Evolutionary conservation across 2,888 invertebrate species (phyloP).

Genomic region (Bellardia bayeri): DNA sequence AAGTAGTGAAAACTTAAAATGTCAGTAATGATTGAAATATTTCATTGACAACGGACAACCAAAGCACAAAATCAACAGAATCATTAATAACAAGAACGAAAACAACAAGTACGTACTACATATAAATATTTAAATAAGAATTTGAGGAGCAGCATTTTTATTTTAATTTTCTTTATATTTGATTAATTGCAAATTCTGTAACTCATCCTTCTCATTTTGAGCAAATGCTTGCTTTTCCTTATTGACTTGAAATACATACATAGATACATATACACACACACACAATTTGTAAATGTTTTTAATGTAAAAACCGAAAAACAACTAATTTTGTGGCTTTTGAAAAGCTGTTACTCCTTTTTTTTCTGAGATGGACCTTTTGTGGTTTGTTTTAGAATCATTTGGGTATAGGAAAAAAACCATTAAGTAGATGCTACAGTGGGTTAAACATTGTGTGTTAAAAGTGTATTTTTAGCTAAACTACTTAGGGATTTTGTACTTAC

Average conservation of each 20-base stretch:
- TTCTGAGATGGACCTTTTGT: neutral
- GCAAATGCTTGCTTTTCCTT: neutral
- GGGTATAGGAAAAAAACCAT: neutral
- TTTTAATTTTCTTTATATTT: neutral
- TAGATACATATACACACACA: neutral
- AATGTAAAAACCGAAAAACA: neutral
- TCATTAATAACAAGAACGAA: neutral
- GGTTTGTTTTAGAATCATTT: slow-evolving; percentile 15
- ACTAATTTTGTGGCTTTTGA: slow-evolving; percentile 4
- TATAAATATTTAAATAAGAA: neutral
- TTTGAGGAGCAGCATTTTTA: neutral
- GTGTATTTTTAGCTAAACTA: neutral
- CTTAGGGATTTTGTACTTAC: too few species aligned
- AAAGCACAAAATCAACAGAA: neutral
- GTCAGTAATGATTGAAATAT: neutral
- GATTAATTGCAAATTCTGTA: slow-evolving; percentile 12
- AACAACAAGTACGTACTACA: neutral
- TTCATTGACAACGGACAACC: neutral
- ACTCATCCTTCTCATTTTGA: neutral
- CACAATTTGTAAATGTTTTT: neutral
- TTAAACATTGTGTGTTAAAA: neutral
- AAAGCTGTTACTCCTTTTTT: neutral
- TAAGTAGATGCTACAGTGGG: neutral
- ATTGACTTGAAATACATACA: neutral
- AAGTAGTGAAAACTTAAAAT: neutral